phyloP scores from a whole-genome alignment of 2,113 vertebrate genomes.

The Coreoperca whiteheadi region DNA sequence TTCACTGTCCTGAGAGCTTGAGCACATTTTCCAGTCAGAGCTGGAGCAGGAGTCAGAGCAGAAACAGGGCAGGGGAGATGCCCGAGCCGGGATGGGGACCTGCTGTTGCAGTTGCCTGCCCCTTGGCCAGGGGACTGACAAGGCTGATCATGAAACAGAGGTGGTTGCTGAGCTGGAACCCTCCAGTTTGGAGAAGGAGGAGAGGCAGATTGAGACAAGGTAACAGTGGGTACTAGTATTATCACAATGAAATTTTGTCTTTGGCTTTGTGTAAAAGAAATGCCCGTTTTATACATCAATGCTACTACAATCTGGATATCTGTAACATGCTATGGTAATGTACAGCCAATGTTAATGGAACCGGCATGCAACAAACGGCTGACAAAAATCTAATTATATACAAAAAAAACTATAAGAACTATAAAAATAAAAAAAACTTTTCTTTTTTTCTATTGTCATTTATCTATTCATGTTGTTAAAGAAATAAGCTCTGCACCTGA shows the following conservation, averaged over 20 bases:
- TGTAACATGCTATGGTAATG: background rate
- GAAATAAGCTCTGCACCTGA: conserved; percentile 36
- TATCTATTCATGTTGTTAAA: conserved; percentile 31
- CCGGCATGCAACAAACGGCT: conserved; percentile 2
- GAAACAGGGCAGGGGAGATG: conserved; percentile 63
- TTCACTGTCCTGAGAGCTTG: conserved; percentile 50
- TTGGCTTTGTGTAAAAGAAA: conserved; percentile 14
- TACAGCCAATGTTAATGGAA: conserved; percentile 1
- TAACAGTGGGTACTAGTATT: conserved; percentile 54
- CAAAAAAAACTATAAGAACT: background rate
- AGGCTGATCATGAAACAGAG: conserved; percentile 46
- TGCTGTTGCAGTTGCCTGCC: conserved; percentile 80
- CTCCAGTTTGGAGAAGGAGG: conserved; percentile 63
- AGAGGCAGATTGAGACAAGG: conserved; percentile 68
- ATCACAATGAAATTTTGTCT: background rate
- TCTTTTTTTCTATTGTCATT: conserved; percentile 4
- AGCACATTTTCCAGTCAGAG: conserved; percentile 56
- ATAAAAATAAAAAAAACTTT: background rate
- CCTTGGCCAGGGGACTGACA: conserved; percentile 45
- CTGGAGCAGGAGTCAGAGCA: conserved; percentile 63
- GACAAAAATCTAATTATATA: background rate
- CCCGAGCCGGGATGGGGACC: conserved; percentile 76
- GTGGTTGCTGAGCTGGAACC: conserved; percentile 60
- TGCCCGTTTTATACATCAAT: background rate
- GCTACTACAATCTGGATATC: background rate